phyloP scores from a whole-genome alignment of 30 jellyfish, hydroid and myxozoan species.

The Morbakka virulenta region DNA sequence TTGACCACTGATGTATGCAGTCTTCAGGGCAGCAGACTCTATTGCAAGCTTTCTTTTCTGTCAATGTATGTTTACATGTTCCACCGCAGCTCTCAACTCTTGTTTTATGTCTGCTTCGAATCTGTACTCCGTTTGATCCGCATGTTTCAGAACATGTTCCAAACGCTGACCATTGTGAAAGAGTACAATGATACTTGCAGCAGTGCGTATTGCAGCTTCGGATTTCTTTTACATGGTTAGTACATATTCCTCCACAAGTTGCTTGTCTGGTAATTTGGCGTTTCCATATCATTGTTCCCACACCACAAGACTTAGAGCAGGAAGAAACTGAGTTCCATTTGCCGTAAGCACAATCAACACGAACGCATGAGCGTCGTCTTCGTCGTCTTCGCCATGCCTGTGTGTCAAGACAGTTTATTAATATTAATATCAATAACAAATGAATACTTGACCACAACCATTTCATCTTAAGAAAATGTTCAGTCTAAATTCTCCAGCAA shows the following conservation, averaged over 20 bases:
- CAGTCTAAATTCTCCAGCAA: too few species aligned
- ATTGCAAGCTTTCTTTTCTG: not conserved
- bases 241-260: not conserved
- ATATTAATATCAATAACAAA: too few species aligned
- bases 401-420: not conserved
- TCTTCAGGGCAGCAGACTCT: not conserved
- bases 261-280: not conserved
- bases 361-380: not conserved
- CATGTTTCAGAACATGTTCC: not conserved
- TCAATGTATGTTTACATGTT: not conserved
- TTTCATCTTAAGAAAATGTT: too few species aligned
- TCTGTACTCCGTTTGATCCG: not conserved
- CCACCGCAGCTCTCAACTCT: not conserved
- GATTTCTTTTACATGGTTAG: not conserved
- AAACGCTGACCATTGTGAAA: not conserved
- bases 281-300: not conserved
- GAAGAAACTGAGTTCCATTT: not conserved
- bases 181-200: not conserved
- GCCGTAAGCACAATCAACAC: not conserved
- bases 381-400: not conserved
- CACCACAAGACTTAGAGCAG: not conserved
- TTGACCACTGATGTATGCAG: not conserved
- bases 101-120: not conserved
- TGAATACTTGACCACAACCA: not conserved
- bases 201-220: not conserved